Evolutionary conservation across 2,113 vertebrate species (phyloP).

Genomic region (Tringa solitaria): DNA sequence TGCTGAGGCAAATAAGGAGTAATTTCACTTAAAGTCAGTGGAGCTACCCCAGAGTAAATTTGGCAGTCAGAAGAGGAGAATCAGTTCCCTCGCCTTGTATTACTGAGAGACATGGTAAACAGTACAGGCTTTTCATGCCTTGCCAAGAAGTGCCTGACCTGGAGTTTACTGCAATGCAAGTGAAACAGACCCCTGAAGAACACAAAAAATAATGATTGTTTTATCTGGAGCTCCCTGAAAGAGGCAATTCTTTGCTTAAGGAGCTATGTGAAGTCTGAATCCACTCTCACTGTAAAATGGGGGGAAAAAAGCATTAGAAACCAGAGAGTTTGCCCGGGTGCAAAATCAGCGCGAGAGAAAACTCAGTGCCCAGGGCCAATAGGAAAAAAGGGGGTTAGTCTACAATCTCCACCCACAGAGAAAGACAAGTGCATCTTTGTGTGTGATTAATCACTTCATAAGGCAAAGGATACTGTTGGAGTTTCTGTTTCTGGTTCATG

Average conservation of each 20-base stretch:
- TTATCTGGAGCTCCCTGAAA: constrained; percentile 47
- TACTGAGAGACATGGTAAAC: constrained; percentile 1
- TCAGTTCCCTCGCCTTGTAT: constrained; percentile 3
- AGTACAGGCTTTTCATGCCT: constrained; percentile 1
- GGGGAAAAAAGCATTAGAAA: background rate
- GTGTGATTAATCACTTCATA: background rate
- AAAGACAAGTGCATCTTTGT: constrained; percentile 52
- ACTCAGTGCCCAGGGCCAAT: background rate
- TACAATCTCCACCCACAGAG: background rate
- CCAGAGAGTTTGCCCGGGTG: background rate
- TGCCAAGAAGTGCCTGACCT: constrained; percentile 41
- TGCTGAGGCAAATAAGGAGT: background rate
- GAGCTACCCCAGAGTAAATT: constrained; percentile 17
- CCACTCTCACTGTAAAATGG: background rate
- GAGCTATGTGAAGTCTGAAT: background rate
- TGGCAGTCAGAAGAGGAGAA: constrained; percentile 1
- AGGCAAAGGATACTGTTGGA: constrained; percentile 92
- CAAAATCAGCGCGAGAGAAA: background rate
- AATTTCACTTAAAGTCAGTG: background rate
- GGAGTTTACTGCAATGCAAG: constrained; percentile 4
- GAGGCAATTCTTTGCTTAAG: constrained; percentile 25
- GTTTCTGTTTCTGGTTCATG: constrained; percentile 85
- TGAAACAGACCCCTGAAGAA: constrained; percentile 31
- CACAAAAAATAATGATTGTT: constrained; percentile 24
- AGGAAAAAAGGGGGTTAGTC: background rate